phyloP scores from a whole-genome alignment of 2,113 vertebrate species.

The Xenopus tropicalis region UCB_Xtro_10.0 CM004443.2:21405001-21405500 shows the following conservation, averaged over 20 bases:
- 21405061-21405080: conserved; percentile 73
- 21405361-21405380: conserved; percentile 57
- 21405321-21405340: conserved; percentile 66
- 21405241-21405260: conserved; percentile 62
- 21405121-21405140: conserved; percentile 69
- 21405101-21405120: conserved; percentile 69
- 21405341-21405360: conserved; percentile 58
- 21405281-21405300: conserved; percentile 71
- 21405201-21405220: conserved; percentile 63
- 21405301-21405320: conserved; percentile 66
- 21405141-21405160: conserved; percentile 62
- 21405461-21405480: conserved; percentile 62
- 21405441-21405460: conserved; percentile 65
- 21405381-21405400: conserved; percentile 53
- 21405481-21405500: conserved; percentile 59
- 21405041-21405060: conserved; percentile 88
- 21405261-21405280: conserved; percentile 71
- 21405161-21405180: conserved; percentile 77
- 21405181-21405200: conserved; percentile 68
- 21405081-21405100: conserved; percentile 80
- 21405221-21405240: conserved; percentile 44
- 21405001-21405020: conserved; percentile 70
- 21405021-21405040: conserved; percentile 81
- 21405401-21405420: conserved; percentile 58
- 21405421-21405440: conserved; percentile 65